These are phyloP conservation scores for Diadema setosum DNA, from an alignment of 35 echinoderm and acorn worm species.

Conservation along the genomic window DNA sequence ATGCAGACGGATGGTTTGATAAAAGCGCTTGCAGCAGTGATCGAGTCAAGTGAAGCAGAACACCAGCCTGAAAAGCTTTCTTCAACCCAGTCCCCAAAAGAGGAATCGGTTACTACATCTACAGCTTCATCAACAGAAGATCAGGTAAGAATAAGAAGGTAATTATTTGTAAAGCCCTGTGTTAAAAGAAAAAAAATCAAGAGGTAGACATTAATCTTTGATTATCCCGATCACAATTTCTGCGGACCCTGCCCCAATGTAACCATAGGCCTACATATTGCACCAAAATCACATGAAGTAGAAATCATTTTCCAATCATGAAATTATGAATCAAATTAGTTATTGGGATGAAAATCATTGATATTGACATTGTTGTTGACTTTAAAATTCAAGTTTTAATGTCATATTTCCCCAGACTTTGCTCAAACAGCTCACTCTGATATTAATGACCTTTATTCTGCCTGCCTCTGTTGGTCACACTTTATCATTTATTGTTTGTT, in stretches of 20 bases:
- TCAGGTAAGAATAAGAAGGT: background rate
- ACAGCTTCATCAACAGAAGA: background rate
- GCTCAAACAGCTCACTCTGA: background rate
- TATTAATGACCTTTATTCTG: background rate
- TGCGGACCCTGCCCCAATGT: too few species aligned
- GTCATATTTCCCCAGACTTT: background rate
- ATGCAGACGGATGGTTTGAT: constrained; percentile 34
- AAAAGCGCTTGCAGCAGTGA: background rate
- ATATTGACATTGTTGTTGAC: background rate
- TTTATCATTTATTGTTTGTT: background rate
- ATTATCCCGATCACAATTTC: too few species aligned
- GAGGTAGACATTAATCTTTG: too few species aligned
- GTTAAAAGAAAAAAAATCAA: background rate
- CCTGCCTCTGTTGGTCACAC: background rate
- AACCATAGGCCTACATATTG: too few species aligned
- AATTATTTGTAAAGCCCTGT: background rate
- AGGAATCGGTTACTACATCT: background rate
- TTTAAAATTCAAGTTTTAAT: background rate
- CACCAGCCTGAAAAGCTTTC: background rate
- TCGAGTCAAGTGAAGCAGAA: background rate
- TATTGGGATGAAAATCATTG: too few species aligned
- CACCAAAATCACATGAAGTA: too few species aligned
- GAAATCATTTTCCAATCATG: too few species aligned
- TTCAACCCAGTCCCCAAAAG: background rate
- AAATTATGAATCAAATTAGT: too few species aligned